Evolutionary conservation across 1,140 invertebrate species (phyloP).

Genomic region (Rhyacophila brunnea): DNA sequence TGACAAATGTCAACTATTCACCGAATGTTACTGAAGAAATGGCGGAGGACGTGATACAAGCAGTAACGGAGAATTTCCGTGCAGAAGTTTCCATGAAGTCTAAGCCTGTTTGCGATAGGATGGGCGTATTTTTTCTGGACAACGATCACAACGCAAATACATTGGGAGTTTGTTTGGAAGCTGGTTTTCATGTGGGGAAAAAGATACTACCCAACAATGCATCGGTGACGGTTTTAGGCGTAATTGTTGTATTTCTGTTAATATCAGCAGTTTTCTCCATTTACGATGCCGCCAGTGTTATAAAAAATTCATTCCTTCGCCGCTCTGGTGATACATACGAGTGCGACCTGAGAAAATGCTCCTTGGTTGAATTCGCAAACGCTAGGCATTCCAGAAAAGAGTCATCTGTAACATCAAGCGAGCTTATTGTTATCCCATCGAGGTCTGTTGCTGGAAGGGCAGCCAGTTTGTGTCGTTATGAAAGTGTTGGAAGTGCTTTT

Average conservation of each 20-base stretch:
- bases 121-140: too few relatives aligned
- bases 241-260: neutral
- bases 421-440: neutral
- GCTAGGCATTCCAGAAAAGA: conserved; percentile 28
- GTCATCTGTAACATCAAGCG: neutral
- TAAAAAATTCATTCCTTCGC: neutral
- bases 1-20: too few relatives aligned
- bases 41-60: too few relatives aligned
- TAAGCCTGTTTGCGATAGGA: too few relatives aligned
- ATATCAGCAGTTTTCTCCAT: conserved; percentile 17
- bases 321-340: neutral
- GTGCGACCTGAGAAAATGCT: conserved; percentile 13
- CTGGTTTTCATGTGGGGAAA: too few relatives aligned
- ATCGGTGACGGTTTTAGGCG: too few relatives aligned
- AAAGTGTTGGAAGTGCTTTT: conserved; percentile 24
- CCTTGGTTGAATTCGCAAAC: conserved; percentile 29
- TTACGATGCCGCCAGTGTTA: conserved; percentile 10
- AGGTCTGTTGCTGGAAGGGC: neutral
- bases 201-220: too few relatives aligned
- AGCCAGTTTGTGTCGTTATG: conserved; percentile 9
- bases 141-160: too few relatives aligned
- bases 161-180: too few relatives aligned
- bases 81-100: too few relatives aligned
- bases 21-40: too few relatives aligned
- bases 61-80: too few relatives aligned